Evolutionary conservation across 2,888 invertebrate genomes (phyloP).

Genomic region (Pristionchus entomophagus): DNA sequence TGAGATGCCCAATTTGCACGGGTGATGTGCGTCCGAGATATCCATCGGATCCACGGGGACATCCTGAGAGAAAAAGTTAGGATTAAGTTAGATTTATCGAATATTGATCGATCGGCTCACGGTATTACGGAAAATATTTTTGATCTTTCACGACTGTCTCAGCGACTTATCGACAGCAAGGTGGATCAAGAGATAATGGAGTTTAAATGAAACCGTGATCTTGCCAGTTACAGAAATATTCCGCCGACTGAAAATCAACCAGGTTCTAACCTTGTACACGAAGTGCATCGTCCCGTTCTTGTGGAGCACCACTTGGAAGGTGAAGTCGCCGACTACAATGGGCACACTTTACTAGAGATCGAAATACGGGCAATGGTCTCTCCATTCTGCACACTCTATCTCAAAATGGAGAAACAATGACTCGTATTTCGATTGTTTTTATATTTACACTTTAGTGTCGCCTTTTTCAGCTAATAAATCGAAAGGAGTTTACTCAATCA

Average conservation of each 20-base stretch:
- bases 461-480: too few species aligned
- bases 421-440: not conserved
- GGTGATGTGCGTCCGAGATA: conserved; percentile 90
- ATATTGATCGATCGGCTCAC: conserved; percentile 31
- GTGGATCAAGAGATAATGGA: too few species aligned
- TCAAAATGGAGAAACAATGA: not conserved
- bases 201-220: too few species aligned
- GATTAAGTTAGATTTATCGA: not conserved
- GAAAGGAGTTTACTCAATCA: too few species aligned
- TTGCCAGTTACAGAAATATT: too few species aligned
- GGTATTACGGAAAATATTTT: too few species aligned
- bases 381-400: not conserved
- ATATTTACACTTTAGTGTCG: not conserved
- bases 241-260: too few species aligned
- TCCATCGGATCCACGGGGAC: conserved; percentile 86
- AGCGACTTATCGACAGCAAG: too few species aligned
- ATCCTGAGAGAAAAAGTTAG: conserved; percentile 60
- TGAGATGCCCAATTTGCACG: conserved; percentile 96
- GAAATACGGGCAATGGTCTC: too few species aligned
- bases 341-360: not conserved
- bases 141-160: too few species aligned
- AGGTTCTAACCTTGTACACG: conserved; percentile 84
- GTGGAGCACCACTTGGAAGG: conserved; percentile 91
- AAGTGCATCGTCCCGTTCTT: conserved; percentile 92
- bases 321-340: conserved; percentile 73